A percentile compares a stretch with the other conserved stretches of the same genome.
phyloP scores from a whole-genome alignment of 2,797 vertebrate genomes.

The Tauraco hartlaubi region DNA sequence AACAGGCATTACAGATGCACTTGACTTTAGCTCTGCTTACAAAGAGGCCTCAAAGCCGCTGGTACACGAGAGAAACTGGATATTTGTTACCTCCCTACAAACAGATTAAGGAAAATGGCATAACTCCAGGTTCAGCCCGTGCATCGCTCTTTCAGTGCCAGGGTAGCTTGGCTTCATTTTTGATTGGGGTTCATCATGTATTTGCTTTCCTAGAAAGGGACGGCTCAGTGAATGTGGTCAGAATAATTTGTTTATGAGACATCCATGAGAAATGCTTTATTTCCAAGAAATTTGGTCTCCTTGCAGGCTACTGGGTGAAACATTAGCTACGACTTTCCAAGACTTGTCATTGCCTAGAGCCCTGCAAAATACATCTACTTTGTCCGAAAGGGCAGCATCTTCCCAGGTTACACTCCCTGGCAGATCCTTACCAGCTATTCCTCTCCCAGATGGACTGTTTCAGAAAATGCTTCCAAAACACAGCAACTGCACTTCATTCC shows the following conservation, averaged over 20 bases:
- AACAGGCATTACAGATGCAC: conserved; percentile 63
- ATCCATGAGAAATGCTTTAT: background rate
- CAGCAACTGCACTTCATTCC: background rate
- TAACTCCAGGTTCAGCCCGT: conserved; percentile 41
- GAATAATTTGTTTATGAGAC: background rate
- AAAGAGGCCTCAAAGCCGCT: conserved; percentile 63
- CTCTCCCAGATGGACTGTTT: background rate
- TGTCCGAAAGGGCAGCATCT: background rate
- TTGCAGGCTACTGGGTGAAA: conserved; percentile 1
- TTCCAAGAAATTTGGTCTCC: conserved; percentile 7
- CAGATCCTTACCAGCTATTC: background rate
- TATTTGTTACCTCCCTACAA: conserved; percentile 46
- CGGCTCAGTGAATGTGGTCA: background rate
- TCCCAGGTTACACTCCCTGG: conserved; percentile 12
- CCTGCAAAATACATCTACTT: background rate
- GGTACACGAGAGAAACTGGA: conserved; percentile 39
- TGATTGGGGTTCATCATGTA: background rate
- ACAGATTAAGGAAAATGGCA: conserved; percentile 59
- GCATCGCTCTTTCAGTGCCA: background rate
- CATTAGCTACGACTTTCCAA: background rate
- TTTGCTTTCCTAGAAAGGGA: conserved; percentile 30
- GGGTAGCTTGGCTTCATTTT: background rate
- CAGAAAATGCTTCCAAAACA: background rate
- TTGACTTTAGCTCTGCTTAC: conserved; percentile 70
- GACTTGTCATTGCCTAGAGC: background rate